Base-by-base conservation (phyloP, 2,797 vertebrate species). In the Chiroxiphia lanceolata region DNA sequence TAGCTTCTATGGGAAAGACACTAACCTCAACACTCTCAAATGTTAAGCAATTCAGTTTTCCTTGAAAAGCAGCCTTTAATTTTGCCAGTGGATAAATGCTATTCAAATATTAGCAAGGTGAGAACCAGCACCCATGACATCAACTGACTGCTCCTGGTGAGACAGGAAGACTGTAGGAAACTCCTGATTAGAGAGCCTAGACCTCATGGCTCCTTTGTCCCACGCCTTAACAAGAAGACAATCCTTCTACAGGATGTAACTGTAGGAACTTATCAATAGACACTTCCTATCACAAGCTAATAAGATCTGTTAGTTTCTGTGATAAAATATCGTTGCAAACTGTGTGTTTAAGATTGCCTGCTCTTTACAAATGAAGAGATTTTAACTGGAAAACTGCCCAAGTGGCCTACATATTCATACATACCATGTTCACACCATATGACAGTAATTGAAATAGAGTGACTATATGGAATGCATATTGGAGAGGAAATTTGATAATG, bases 381-480 rank as follows among this genome's bases (percentile, higher is more conserved):
- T 94, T 94, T 48, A 90, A 88, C 92, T 96, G 96, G 97, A 97
- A 95, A 92, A 89, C 70, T 95, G 96, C 95, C 95, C 96, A 81
- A 97, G 85, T 95, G 90, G 89, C 86, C 96, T 94, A 94, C 93
- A 92, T 95, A 83, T 71, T 96, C 96, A 87, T 94, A 95, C 90
- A 94, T 94, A 92, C 96, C 94, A 92, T 89, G 54, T 95, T 97
- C 96, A 94, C 92, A 91, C 93, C 74, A 91, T 90, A 81, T 94
- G 97, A 97, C 96, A 96, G 89, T 94, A 96, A 97, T 84, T 97
- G 96, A 97, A 97, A 96, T 79, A 76, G 86, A 96, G 59, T 71
- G 86, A 88, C 89, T 96, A 87, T 83, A 87, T 78, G 93, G 94
- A 97, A 96, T 57, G 70, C 83, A 45, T 74, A 74, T 69, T 94